phyloP scores from a whole-genome alignment of 2,888 invertebrate species.

The Tyria jacobaeae region DNA sequence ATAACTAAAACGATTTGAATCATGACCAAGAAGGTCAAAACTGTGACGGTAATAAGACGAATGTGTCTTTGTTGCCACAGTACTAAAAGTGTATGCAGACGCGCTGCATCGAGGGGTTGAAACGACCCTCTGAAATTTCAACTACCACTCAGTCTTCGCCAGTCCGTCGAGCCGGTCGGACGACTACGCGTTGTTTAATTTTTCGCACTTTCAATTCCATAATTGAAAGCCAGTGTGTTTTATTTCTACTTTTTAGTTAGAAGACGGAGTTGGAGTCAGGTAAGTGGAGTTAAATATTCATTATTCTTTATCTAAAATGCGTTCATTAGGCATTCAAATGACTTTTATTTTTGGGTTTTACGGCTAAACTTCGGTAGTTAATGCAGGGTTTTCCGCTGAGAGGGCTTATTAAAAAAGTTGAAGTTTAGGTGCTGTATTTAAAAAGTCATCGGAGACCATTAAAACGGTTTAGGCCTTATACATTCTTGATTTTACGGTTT shows the following conservation, averaged over 20 bases:
- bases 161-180: conserved; percentile 47
- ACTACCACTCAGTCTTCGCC: conserved; percentile 61
- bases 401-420: conserved; percentile 79
- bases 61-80: conserved; percentile 55
- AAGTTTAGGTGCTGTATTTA: conserved; percentile 62
- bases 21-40: conserved; percentile 66
- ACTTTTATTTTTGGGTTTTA: conserved; percentile 61
- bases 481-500: conserved; percentile 38
- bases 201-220: conserved; percentile 54
- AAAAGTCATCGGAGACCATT: conserved; percentile 63
- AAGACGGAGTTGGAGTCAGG: conserved; percentile 46
- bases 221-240: conserved; percentile 57
- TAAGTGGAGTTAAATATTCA: conserved; percentile 61
- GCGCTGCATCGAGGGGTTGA: conserved; percentile 60
- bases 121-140: conserved; percentile 47
- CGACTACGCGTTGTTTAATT: conserved; percentile 40
- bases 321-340: conserved; percentile 60
- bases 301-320: conserved; percentile 42
- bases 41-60: conserved; percentile 62
- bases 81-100: conserved; percentile 58
- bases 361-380: conserved; percentile 69
- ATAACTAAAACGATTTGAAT: conserved; percentile 58
- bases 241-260: conserved; percentile 45
- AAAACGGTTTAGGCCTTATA: conserved; percentile 41
- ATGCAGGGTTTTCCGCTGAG: conserved; percentile 56